Evolutionary conservation across 2,797 vertebrate species (phyloP), one percentile per base, ranked within the genome.

Genomic region (Hozukius guyotensis): DNA sequence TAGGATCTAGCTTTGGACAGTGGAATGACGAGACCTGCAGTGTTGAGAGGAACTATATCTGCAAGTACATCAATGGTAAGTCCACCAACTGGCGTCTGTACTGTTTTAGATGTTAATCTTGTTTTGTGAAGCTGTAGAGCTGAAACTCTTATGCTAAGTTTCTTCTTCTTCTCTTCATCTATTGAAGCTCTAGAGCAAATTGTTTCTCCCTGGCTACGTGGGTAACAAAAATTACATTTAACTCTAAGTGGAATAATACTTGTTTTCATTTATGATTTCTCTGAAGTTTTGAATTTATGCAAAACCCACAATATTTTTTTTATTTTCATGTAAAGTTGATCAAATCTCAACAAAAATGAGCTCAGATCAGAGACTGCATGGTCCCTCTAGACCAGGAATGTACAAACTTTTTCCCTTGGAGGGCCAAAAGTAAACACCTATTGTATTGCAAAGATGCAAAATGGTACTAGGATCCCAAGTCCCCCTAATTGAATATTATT

Each of bases 11-110:
- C 55, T 12, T 2, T 1, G 96, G 94, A 29, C 80, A 42, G 7
- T 96, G 96, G 96, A 95, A 95, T 2, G 96, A 96, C 34, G 95
- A 96, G 52, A 63, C 82, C 75, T 96, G 96, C 32, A 0, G 34
- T 1, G 1, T 9, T 1, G 4, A n/a, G 20, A 93, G 91, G 61
- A 94, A 90, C 71, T 96, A 91, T 27, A 96, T 96, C 87, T 96
- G 96, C 93, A 96, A 96, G 78, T 84, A 91, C n/a, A 4, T 36
- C 12, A 94, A 95, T 82, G 16, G 96, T 96, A 84, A n/a, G 93
- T 90, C 42, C 24, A 32, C 10, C 25, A 24, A 11, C 11, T 3
- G 1, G 11, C 1, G 3, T 56, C 7, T 5, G 22, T 4, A 27
- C 8, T 7, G 25, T 49, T 57, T 34, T 8, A 46, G 20, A 12